Evolutionary conservation across 1,140 invertebrate genomes (phyloP).

Genomic region (Nylanderia fulva): DNA sequence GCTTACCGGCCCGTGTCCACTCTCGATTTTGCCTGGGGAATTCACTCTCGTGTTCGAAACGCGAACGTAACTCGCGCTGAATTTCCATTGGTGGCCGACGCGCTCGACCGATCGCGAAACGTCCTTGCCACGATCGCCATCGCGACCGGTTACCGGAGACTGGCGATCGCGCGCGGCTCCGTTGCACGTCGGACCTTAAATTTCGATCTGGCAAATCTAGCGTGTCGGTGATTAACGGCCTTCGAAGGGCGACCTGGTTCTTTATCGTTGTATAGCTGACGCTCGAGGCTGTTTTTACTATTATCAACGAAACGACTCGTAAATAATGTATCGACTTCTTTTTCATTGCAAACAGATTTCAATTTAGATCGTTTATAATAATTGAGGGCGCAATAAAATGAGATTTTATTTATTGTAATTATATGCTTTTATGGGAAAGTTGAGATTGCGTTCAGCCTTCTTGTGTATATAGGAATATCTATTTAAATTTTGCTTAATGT

Average conservation of each 20-base stretch:
- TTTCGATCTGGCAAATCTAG: constrained; percentile 60
- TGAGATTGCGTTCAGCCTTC: neutral
- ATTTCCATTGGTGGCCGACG: constrained; percentile 66
- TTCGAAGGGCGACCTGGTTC: constrained; percentile 33
- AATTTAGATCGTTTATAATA: neutral
- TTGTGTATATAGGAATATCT: too few relatives aligned
- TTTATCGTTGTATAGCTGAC: constrained; percentile 16
- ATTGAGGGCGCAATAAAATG: neutral
- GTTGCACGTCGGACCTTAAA: constrained; percentile 51
- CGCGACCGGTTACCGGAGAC: constrained; percentile 48
- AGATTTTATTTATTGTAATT: neutral
- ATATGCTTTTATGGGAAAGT: neutral
- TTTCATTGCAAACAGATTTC: neutral
- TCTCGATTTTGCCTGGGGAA: constrained; percentile 73
- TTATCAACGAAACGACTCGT: neutral
- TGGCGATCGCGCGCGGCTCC: constrained; percentile 35
- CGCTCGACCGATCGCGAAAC: constrained; percentile 72
- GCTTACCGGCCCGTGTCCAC: constrained; percentile 59
- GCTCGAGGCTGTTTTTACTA: constrained; percentile 8
- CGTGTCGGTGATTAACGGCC: constrained; percentile 57
- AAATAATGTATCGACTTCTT: constrained; percentile 6
- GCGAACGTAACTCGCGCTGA: constrained; percentile 63
- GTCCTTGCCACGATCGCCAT: constrained; percentile 66
- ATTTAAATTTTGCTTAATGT: neutral
- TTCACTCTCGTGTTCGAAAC: constrained; percentile 72